These are phyloP conservation scores for Octomys mimax DNA, from an alignment of 2,797 vertebrate genomes.

Conservation along the genomic window DNA sequence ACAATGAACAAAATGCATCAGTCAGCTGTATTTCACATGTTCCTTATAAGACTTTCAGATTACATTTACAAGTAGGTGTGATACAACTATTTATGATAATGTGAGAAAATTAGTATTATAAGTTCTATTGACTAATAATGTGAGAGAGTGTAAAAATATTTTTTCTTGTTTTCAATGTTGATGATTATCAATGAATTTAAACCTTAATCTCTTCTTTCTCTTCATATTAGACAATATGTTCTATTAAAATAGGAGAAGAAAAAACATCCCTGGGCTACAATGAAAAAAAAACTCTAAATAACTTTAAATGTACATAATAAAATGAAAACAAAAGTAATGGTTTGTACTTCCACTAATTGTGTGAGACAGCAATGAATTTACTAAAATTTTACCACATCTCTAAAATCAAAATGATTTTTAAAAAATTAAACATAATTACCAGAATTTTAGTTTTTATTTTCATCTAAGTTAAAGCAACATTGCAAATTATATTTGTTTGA, in stretches of 20 bases:
- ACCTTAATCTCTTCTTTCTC: neutral
- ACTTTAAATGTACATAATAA: slow-evolving; percentile 56
- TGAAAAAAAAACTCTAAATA: slow-evolving; percentile 40
- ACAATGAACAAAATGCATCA: neutral
- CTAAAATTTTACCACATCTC: slow-evolving; percentile 76
- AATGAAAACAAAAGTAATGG: slow-evolving; percentile 73
- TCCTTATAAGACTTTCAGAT: neutral
- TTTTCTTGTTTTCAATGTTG: neutral
- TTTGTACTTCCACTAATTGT: slow-evolving; percentile 72
- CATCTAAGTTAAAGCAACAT: neutral
- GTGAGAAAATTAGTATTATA: slow-evolving; percentile 42
- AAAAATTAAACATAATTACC: slow-evolving; percentile 79
- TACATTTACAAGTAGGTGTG: neutral
- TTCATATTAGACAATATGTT: neutral
- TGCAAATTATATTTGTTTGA: neutral
- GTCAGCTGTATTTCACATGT: neutral
- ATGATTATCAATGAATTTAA: slow-evolving; percentile 40
- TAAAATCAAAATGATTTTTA: slow-evolving; percentile 30
- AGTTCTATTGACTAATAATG: neutral
- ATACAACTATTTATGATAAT: neutral
- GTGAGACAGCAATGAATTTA: slow-evolving; percentile 80
- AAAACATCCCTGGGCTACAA: neutral
- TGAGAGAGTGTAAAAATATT: neutral
- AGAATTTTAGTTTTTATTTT: neutral
- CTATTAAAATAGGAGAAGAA: slow-evolving; percentile 30